phyloP scores from a whole-genome alignment of 1,140 invertebrate genomes.

The Dufourea novaeangliae region DNA sequence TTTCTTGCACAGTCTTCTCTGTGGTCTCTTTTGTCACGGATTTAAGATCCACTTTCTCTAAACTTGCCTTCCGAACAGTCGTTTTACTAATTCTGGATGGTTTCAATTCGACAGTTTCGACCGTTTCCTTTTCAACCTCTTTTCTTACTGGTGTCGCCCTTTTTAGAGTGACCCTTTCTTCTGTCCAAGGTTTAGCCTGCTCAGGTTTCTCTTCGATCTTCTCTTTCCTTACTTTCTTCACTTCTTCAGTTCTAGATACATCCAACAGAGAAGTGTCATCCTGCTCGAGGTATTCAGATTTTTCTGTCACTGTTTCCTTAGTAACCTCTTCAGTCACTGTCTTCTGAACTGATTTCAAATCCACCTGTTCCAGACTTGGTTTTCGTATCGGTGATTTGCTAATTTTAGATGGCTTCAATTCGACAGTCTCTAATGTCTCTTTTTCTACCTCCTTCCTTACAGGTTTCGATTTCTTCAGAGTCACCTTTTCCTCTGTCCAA shows the following conservation, averaged over 20 bases:
- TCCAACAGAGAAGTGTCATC: conserved; percentile 57
- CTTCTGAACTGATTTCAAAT: conserved; percentile 58
- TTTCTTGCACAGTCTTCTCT: conserved; percentile 29
- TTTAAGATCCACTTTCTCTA: conserved; percentile 78
- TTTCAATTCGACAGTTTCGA: conserved; percentile 79
- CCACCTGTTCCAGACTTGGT: conserved; percentile 64
- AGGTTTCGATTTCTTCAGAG: conserved; percentile 67
- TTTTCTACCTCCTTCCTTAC: conserved; percentile 64
- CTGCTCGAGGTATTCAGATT: conserved; percentile 48
- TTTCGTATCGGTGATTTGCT: conserved; percentile 67
- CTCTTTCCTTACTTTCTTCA: conserved; percentile 45
- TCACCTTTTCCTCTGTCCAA: conserved; percentile 78
- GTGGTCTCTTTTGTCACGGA: conserved; percentile 72
- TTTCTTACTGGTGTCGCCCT: conserved; percentile 73
- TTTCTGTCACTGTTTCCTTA: conserved; percentile 47
- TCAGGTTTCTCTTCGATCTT: conserved; percentile 71
- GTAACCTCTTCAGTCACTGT: conserved; percentile 23
- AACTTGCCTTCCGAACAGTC: conserved; percentile 68
- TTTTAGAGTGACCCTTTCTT: conserved; percentile 80
- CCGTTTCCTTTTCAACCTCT: conserved; percentile 75
- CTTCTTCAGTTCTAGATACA: conserved; percentile 41
- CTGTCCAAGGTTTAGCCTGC: conserved; percentile 81
- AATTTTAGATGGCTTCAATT: conserved; percentile 72
- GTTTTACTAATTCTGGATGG: conserved; percentile 78
- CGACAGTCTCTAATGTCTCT: conserved; percentile 64